Evolutionary conservation across 2,797 vertebrate species (phyloP).

Genomic region (Gadopsis marmoratus): DNA sequence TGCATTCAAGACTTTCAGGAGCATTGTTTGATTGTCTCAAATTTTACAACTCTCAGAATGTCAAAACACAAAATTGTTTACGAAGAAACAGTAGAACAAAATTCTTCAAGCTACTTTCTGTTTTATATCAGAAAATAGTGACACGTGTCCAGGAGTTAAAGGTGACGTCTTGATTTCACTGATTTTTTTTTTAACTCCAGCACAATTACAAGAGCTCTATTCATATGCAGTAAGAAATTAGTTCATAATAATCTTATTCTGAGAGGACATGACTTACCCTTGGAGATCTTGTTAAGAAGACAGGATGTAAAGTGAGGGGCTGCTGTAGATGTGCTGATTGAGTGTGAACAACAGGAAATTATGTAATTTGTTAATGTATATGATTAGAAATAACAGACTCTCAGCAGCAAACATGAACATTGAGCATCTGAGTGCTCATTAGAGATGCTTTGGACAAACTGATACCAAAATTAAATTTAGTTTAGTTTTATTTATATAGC

Average conservation of each 20-base stretch:
- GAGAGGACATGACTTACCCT: constrained; percentile 2
- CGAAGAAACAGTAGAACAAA: neutral
- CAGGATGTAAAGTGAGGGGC: neutral
- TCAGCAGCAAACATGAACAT: neutral
- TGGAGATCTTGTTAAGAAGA: neutral
- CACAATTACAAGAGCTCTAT: neutral
- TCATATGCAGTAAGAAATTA: neutral
- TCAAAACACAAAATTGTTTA: neutral
- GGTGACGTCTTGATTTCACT: neutral
- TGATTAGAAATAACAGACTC: neutral
- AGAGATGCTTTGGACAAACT: neutral
- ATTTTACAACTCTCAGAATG: neutral
- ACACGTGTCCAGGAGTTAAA: no score
- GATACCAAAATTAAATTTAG: no score
- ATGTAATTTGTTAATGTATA: neutral
- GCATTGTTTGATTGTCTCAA: neutral
- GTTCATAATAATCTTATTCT: neutral
- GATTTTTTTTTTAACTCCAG: neutral
- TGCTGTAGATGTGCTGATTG: neutral
- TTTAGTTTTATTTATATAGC: no score
- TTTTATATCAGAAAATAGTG: no score
- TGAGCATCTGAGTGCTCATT: neutral
- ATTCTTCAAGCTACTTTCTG: neutral
- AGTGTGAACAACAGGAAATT: constrained; percentile 21
- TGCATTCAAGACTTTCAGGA: neutral